A percentile compares a stretch with the other conserved stretches of the same genome.
phyloP scores from a whole-genome alignment of 1,140 invertebrate species.

The Drosophila simulans region DNA sequence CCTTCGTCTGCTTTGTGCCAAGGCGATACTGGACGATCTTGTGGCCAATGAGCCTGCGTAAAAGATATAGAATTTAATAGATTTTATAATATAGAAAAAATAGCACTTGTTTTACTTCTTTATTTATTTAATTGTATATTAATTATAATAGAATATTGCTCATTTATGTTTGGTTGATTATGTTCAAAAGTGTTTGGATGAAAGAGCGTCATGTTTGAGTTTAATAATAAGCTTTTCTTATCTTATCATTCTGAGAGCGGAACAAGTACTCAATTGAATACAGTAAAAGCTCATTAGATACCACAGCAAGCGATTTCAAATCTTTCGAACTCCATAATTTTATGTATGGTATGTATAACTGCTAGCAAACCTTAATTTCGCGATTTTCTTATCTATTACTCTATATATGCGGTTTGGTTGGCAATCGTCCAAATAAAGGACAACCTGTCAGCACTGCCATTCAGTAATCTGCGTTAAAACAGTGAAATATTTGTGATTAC shows the following conservation, averaged over 20 bases:
- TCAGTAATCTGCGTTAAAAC: slow-evolving; percentile 1
- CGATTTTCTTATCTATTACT: too few species aligned
- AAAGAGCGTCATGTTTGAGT: not conserved
- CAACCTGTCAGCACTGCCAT: not conserved
- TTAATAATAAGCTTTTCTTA: slow-evolving; percentile 28
- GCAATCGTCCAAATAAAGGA: not conserved
- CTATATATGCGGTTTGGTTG: too few species aligned
- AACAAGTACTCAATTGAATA: slow-evolving; percentile 9
- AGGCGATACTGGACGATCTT: slow-evolving; percentile 66
- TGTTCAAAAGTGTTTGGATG: not conserved
- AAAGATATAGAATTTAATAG: not conserved
- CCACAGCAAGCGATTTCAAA: not conserved
- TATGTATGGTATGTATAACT: too few species aligned
- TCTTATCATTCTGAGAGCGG: slow-evolving; percentile 26
- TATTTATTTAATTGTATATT: not conserved
- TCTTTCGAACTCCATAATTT: not conserved
- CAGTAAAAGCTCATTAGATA: not conserved
- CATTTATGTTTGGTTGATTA: not conserved
- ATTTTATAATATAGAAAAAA: not conserved
- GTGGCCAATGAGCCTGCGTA: slow-evolving; percentile 55
- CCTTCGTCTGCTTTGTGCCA: slow-evolving; percentile 51
- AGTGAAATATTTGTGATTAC: slow-evolving; percentile 25
- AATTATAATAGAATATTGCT: too few species aligned
- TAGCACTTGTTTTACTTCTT: not conserved
- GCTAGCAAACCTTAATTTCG: too few species aligned